Base-by-base conservation (phyloP, 2,797 vertebrate species). In the Champsocephalus gunnari region DNA sequence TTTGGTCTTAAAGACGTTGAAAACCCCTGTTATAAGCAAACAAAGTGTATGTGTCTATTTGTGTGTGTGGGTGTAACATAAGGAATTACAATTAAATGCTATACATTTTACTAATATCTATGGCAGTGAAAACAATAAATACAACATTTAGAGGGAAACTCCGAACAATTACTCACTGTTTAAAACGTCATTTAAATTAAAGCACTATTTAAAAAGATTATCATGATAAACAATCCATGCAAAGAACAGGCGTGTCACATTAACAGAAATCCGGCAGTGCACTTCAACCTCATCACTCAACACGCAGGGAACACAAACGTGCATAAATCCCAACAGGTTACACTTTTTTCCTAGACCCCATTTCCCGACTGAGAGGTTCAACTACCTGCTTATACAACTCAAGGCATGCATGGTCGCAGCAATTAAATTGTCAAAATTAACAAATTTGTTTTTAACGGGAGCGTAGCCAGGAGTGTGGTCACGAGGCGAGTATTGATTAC, bases 381-480 rank as follows among this genome's bases (percentile, higher is more conserved):
- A 89, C 92, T 92, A 90, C 91, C 92, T 90, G 91, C 93, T 93
- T 93, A 91, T 89, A 92, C 92, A 80, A 90, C 85, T 95, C 94
- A 90, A 97, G 95, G 95, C 95, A 94, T 96, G 96, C 96, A 95
- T 92, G 94, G 95, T 94, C 95, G 92, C 94, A 92, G 95, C 97
- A 98, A 99, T 99, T 99, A 99, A 98, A 99, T 98, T 99, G 97
- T 99, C 97, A 99, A 95, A 98, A 98, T 98, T 97, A 97, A 97
- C 97, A 96, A 98, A 99, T 98, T 96, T 96, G 97, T 97, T 98
- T 98, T 98, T 97, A 98, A 98, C 96, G 96, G 97, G 95, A 97
- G 95, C 91, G 92, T 96, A 96, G 96, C 96, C 96, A 96, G 95
- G 93, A 97, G 96, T 97, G 96, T 94, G 96, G 96, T 96, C 95